phyloP scores from a whole-genome alignment of 1,140 invertebrate genomes.

The Neodiprion fabricii region DNA sequence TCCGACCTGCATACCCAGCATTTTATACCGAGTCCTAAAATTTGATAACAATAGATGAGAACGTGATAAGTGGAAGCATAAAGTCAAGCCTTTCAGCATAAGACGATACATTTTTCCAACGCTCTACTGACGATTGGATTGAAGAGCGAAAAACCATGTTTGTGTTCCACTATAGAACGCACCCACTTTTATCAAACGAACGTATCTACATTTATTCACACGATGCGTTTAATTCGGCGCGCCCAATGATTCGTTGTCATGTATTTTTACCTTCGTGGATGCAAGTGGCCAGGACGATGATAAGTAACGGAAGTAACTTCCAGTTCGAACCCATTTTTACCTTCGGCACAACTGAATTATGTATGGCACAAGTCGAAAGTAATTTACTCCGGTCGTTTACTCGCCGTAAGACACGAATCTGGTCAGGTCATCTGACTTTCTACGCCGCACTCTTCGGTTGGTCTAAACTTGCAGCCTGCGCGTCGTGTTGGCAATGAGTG shows the following conservation, averaged over 20 bases:
- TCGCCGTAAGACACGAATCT: not conserved
- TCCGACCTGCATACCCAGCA: slow-evolving; percentile 92
- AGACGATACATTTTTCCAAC: not conserved
- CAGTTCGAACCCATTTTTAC: not conserved
- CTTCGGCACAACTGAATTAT: not conserved
- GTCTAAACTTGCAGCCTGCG: not conserved
- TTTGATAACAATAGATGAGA: slow-evolving; percentile 35
- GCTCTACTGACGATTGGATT: not conserved
- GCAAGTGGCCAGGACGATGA: not conserved
- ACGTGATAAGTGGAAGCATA: slow-evolving; percentile 28
- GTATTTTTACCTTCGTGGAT: not conserved
- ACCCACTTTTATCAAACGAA: no score
- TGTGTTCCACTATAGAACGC: not conserved
- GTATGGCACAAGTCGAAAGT: not conserved
- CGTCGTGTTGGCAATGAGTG: not conserved
- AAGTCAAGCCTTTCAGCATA: no score
- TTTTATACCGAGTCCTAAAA: slow-evolving; percentile 77
- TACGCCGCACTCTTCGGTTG: not conserved
- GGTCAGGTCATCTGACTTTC: not conserved
- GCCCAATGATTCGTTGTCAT: no score
- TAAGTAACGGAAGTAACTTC: not conserved
- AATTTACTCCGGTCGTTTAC: not conserved
- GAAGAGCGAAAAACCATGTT: not conserved
- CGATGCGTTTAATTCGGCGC: no score
- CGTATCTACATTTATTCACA: no score